phyloP scores from a whole-genome alignment of 2,113 vertebrate genomes.

The Elachura formosa region DNA sequence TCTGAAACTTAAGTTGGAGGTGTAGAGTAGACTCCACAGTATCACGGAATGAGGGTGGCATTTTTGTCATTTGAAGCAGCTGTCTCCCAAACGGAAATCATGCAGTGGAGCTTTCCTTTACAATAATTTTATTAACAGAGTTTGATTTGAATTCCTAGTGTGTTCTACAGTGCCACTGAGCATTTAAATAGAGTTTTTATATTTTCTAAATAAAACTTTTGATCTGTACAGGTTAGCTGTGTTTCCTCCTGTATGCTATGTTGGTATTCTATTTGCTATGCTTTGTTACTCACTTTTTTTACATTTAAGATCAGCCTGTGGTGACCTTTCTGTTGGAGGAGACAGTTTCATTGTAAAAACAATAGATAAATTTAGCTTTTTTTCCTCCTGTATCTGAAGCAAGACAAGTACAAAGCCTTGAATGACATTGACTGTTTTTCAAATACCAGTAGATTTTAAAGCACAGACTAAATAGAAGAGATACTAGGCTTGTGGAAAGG shows the following conservation, averaged over 20 bases:
- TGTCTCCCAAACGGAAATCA: neutral
- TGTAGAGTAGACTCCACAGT: neutral
- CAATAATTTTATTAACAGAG: neutral
- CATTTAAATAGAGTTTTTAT: too few relatives aligned
- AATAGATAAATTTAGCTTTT: neutral
- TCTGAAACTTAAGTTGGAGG: neutral
- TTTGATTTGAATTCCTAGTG: neutral
- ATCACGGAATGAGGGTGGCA: neutral
- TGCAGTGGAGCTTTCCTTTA: neutral
- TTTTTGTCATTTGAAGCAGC: neutral
- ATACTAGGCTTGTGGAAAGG: neutral
- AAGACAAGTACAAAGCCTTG: neutral
- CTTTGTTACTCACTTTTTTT: neutral
- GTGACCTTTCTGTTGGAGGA: too few relatives aligned
- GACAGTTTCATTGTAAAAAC: neutral
- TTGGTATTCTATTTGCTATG: neutral
- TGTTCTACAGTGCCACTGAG: neutral
- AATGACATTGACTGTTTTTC: neutral
- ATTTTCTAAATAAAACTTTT: neutral
- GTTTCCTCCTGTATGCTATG: neutral
- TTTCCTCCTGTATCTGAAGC: neutral
- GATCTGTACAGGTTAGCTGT: neutral
- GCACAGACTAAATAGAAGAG: neutral
- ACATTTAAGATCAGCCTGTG: neutral
- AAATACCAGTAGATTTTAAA: neutral